phyloP scores from a whole-genome alignment of 2,888 invertebrate genomes.

The Drosophila sordidapex region DNA sequence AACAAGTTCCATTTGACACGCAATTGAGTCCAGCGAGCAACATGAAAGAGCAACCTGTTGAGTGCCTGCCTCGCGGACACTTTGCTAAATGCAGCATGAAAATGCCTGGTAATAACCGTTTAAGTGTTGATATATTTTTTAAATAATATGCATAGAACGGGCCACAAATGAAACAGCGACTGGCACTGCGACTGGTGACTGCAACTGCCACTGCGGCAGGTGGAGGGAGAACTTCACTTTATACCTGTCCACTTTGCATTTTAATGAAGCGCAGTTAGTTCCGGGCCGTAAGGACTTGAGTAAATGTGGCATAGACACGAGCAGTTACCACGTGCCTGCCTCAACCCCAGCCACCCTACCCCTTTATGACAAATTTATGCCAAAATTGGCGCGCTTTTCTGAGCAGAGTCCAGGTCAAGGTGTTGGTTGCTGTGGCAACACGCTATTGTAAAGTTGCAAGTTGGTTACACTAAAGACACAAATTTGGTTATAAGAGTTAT shows the following conservation, averaged over 20 bases:
- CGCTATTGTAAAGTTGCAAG: slow-evolving; percentile 28
- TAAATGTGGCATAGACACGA: slow-evolving; percentile 69
- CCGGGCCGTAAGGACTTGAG: slow-evolving; percentile 54
- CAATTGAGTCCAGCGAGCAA: slow-evolving; percentile 54
- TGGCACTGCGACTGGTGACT: neutral
- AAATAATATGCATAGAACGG: slow-evolving; percentile 40
- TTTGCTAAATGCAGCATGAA: slow-evolving; percentile 71
- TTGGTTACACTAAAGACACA: slow-evolving; percentile 2
- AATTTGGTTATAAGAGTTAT: neutral
- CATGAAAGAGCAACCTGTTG: slow-evolving; percentile 65
- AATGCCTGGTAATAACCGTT: slow-evolving; percentile 74
- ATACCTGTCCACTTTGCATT: slow-evolving; percentile 68
- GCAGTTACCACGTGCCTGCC: slow-evolving; percentile 46
- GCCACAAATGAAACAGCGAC: slow-evolving; percentile 8
- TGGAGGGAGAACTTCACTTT: slow-evolving; percentile 8
- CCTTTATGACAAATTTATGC: neutral
- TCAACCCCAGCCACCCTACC: neutral
- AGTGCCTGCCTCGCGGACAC: slow-evolving; percentile 11
- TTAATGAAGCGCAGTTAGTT: slow-evolving; percentile 64
- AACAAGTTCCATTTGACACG: slow-evolving; percentile 74
- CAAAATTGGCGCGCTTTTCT: slow-evolving; percentile 8
- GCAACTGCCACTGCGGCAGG: neutral
- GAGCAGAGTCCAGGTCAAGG: slow-evolving; percentile 40
- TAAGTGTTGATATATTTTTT: slow-evolving; percentile 65
- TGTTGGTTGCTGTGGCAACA: slow-evolving; percentile 40